Percentiles rank a stretch among this genome's conserved stretches.
Evolutionary conservation across 2,797 vertebrate species (phyloP).

Genomic region (Crotalus adamanteus): DNA sequence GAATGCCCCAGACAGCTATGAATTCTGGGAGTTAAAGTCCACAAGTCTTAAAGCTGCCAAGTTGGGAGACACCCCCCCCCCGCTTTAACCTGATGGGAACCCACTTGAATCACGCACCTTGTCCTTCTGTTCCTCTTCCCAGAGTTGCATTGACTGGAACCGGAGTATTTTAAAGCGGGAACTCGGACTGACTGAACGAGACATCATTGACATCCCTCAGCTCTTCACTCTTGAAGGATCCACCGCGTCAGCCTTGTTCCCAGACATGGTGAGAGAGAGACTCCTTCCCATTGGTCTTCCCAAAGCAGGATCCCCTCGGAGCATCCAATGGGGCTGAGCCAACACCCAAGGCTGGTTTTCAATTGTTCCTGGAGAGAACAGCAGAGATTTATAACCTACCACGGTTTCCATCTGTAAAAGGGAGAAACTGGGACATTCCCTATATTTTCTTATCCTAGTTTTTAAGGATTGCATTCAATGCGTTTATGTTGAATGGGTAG

Average conservation of each 20-base stretch:
- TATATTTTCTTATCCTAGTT: neutral
- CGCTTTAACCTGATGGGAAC: neutral
- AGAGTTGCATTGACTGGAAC: conserved; percentile 95
- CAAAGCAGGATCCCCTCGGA: neutral
- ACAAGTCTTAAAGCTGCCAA: neutral
- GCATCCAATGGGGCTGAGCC: neutral
- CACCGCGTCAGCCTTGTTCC: conserved; percentile 79
- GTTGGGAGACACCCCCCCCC: neutral
- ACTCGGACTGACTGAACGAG: conserved; percentile 81
- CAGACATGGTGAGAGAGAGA: conserved; percentile 81
- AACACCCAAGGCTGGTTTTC: neutral
- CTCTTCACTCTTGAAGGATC: conserved; percentile 71
- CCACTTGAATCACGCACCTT: too few species aligned
- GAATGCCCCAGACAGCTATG: neutral
- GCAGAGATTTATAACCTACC: neutral
- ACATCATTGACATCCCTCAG: conserved; percentile 90
- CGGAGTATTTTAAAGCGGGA: conserved; percentile 85
- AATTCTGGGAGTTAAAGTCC: neutral
- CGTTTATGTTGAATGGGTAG: neutral
- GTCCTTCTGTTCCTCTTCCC: neutral
- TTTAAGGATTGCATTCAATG: neutral
- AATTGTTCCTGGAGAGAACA: neutral
- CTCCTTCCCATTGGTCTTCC: neutral
- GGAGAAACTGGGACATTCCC: neutral
- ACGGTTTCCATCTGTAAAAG: neutral